Evolutionary conservation across 2,888 invertebrate species (phyloP).

Genomic region (Polylopha cassiicola): DNA sequence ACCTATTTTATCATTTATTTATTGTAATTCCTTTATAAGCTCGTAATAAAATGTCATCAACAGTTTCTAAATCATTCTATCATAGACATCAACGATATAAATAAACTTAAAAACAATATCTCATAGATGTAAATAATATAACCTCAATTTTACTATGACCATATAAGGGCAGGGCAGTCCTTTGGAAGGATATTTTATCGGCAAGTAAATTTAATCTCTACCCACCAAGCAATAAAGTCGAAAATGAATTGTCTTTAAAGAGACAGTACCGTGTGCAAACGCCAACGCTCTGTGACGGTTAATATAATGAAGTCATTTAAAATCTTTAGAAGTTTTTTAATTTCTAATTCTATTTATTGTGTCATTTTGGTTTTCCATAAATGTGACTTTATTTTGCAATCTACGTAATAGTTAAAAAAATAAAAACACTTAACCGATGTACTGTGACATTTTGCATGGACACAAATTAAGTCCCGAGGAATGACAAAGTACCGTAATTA

Average conservation of each 20-base stretch:
- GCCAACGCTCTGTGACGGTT: constrained; percentile 51
- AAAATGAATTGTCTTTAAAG: constrained; percentile 25
- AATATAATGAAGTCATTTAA: constrained; percentile 51
- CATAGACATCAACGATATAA: no score
- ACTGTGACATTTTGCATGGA: no score
- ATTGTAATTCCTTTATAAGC: no score
- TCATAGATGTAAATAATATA: constrained; percentile 37
- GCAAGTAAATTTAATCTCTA: constrained; percentile 25
- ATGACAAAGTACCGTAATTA: no score
- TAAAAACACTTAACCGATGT: no score
- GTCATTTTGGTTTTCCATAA: constrained; percentile 36
- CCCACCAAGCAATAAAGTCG: constrained; percentile 20
- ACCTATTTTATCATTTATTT: no score
- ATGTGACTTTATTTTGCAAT: constrained; percentile 1
- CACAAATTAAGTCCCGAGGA: no score
- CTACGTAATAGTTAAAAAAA: no score
- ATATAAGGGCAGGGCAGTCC: constrained; percentile 44
- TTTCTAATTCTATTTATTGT: no score
- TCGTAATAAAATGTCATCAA: no score
- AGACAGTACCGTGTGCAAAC: constrained; percentile 57
- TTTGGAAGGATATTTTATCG: constrained; percentile 36
- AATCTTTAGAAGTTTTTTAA: no score
- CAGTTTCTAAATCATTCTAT: no score
- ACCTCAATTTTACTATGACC: constrained; percentile 58
- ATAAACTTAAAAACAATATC: constrained; percentile 12